Conservation (phyloP, 1,140 invertebrate species). For the Aphidius ervi region DNA sequence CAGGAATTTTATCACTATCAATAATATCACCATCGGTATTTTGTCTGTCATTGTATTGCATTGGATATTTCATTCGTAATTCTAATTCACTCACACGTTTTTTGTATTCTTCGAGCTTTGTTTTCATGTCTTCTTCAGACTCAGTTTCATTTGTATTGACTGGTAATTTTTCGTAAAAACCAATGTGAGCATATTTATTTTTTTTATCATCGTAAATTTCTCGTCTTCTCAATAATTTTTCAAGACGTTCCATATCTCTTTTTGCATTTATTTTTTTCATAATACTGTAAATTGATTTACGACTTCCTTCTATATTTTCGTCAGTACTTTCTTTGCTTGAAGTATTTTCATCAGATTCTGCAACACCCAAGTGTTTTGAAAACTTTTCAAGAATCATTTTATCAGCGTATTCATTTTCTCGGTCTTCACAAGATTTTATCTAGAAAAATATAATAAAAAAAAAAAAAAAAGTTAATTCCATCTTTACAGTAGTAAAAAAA, state of each 20-base stretch:
- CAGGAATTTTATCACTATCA: constrained; percentile 10
- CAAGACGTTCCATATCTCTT: constrained; percentile 17
- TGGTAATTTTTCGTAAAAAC: constrained; percentile 12
- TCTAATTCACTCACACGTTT: constrained; percentile 29
- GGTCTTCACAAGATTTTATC: constrained; percentile 34
- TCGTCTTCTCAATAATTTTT: constrained; percentile 19
- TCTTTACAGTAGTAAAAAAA: neutral
- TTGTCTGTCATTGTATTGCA: neutral
- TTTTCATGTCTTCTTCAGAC: constrained; percentile 29
- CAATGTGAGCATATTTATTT: constrained; percentile 13
- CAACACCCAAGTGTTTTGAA: constrained; percentile 13
- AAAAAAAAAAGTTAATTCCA: too few species aligned
- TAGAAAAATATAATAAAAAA: constrained; percentile 10
- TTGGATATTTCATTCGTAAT: constrained; percentile 23
- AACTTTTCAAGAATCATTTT: constrained; percentile 24
- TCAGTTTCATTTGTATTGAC: constrained; percentile 13
- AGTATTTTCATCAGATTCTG: constrained; percentile 12
- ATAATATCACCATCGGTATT: neutral
- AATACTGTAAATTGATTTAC: neutral
- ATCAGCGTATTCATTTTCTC: constrained; percentile 20
- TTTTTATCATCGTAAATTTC: constrained; percentile 18
- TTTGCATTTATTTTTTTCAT: constrained; percentile 20
- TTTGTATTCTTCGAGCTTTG: constrained; percentile 34
- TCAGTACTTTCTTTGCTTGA: neutral
- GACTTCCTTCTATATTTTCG: constrained; percentile 6